phyloP scores from a whole-genome alignment of 1,140 invertebrate genomes.

The Wasmannia auropunctata region DNA sequence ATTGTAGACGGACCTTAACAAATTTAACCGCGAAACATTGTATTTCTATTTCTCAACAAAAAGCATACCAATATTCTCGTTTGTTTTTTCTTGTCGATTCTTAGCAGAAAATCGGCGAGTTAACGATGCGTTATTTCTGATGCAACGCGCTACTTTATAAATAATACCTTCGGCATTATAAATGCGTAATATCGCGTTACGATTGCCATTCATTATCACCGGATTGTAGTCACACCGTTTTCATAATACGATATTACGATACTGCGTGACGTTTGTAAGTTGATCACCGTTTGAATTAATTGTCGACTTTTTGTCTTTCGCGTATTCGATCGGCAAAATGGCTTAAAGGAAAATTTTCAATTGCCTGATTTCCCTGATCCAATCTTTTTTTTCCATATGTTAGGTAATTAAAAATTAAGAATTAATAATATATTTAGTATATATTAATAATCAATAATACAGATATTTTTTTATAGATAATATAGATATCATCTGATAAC shows the following conservation, averaged over 20 bases:
- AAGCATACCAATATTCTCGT: neutral
- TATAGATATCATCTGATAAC: no score
- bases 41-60: neutral
- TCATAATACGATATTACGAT: neutral
- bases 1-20: no score
- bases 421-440: no score
- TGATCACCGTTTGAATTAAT: neutral
- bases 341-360: neutral
- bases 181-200: neutral
- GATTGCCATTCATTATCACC: slow-evolving; percentile 8
- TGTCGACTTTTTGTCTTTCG: neutral
- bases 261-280: neutral
- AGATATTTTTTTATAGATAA: no score
- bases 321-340: neutral
- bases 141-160: neutral
- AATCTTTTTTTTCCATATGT: neutral
- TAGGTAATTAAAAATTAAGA: neutral
- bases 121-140: slow-evolving; percentile 3
- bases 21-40: no score
- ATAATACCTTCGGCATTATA: neutral
- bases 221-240: neutral
- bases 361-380: neutral
- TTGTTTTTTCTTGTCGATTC: neutral
- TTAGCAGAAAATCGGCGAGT: neutral
- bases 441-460: no score